Percentiles rank a stretch among this genome's conserved stretches.
phyloP scores from a whole-genome alignment of 2,888 invertebrate genomes.

The Plebejus melissa region DNA sequence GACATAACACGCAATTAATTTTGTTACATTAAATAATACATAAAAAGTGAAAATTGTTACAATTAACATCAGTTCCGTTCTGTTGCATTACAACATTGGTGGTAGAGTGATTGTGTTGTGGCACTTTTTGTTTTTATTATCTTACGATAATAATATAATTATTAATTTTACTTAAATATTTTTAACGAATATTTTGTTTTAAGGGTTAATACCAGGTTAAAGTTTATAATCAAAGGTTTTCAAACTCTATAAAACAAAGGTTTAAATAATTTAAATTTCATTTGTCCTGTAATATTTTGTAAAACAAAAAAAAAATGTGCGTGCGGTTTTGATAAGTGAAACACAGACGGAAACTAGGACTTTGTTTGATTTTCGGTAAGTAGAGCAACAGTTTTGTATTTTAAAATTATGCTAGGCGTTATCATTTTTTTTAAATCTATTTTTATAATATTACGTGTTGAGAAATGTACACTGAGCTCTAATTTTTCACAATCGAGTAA shows the following conservation, averaged over 20 bases:
- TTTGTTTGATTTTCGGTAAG: not conserved
- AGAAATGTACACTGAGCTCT: no score
- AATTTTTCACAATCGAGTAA: no score
- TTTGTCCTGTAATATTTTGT: not conserved
- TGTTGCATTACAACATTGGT: conserved; percentile 8
- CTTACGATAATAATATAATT: not conserved
- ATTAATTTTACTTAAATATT: not conserved
- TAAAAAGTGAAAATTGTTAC: conserved; percentile 18
- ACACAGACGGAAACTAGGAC: not conserved
- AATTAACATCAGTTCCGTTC: not conserved
- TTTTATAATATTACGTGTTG: not conserved
- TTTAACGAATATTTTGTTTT: not conserved
- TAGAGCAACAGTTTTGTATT: not conserved
- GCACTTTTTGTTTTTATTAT: not conserved
- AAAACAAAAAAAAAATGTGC: not conserved
- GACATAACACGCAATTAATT: not conserved
- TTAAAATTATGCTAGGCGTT: not conserved
- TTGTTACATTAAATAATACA: conserved; percentile 9
- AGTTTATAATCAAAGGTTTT: not conserved
- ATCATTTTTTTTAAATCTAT: not conserved
- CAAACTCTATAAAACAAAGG: not conserved
- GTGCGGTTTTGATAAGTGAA: not conserved
- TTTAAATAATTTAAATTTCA: not conserved
- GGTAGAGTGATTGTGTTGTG: conserved; percentile 7
- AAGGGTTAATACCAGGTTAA: not conserved